These are phyloP conservation scores for Tinamus guttatus DNA, from an alignment of 2,113 vertebrate species.

Conservation along the genomic window DNA sequence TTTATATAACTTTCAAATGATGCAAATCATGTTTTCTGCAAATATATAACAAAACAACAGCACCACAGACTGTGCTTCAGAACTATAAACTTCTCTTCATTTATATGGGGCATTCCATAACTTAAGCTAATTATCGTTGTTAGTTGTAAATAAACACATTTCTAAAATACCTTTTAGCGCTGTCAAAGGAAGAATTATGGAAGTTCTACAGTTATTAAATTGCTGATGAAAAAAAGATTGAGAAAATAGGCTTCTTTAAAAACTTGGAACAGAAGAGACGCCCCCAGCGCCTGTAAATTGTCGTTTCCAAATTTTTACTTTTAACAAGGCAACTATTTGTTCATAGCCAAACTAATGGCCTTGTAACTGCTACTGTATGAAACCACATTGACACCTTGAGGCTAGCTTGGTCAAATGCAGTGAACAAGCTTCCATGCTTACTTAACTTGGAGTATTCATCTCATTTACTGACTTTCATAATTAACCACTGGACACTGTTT, in stretches of 20 bases:
- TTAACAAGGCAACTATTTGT: neutral
- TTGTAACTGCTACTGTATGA: neutral
- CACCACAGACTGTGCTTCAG: conserved; percentile 49
- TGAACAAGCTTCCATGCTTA: neutral
- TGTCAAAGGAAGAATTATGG: conserved; percentile 47
- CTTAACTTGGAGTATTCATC: neutral
- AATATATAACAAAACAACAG: conserved; percentile 77
- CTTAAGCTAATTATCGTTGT: conserved; percentile 72
- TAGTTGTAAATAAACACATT: conserved; percentile 71
- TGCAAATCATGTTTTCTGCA: conserved; percentile 71
- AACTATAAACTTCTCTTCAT: conserved; percentile 57
- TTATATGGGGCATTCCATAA: conserved; percentile 70
- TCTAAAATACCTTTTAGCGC: conserved; percentile 56
- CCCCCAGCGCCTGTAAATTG: conserved; percentile 27
- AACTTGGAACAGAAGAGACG: conserved; percentile 35
- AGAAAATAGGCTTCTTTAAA: conserved; percentile 36
- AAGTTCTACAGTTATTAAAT: conserved; percentile 43
- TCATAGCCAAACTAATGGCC: neutral
- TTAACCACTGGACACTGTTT: neutral
- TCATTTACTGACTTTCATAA: neutral
- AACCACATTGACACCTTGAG: neutral
- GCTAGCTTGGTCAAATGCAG: conserved; percentile 5
- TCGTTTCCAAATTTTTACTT: conserved; percentile 15
- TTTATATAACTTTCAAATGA: conserved; percentile 78
- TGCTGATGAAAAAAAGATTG: conserved; percentile 21